Evolutionary conservation across 1,140 invertebrate genomes (phyloP).

Genomic region (Ostrea denselamellosa): DNA sequence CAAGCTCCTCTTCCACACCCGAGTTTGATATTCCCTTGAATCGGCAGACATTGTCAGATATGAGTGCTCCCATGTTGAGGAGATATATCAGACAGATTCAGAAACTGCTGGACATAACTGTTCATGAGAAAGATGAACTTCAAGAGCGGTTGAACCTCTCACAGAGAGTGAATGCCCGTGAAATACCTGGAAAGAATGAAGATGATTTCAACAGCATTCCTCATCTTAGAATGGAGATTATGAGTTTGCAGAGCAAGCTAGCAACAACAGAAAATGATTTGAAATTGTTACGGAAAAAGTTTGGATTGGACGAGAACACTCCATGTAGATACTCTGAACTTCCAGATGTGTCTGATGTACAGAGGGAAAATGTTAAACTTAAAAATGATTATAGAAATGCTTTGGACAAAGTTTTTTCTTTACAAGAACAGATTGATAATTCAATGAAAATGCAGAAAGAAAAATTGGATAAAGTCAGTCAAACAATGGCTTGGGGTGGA

Average conservation of each 20-base stretch:
- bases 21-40: slow-evolving; percentile 51
- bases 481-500: slow-evolving; percentile 13
- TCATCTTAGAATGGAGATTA: slow-evolving; percentile 50
- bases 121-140: slow-evolving; percentile 60
- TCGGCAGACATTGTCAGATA: slow-evolving; percentile 53
- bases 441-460: slow-evolving; percentile 43
- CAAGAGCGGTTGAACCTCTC: slow-evolving; percentile 44
- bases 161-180: slow-evolving; percentile 8
- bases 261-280: slow-evolving; percentile 53
- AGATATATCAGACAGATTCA: slow-evolving; percentile 61
- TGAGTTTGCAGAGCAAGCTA: slow-evolving; percentile 49
- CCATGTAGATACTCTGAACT: slow-evolving; percentile 29
- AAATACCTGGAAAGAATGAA: slow-evolving; percentile 55
- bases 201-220: slow-evolving; percentile 48
- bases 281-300: slow-evolving; percentile 48
- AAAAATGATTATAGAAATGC: slow-evolving; percentile 56
- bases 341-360: slow-evolving; percentile 50
- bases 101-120: slow-evolving; percentile 56
- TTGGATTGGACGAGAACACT: slow-evolving; percentile 49
- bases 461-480: slow-evolving; percentile 26
- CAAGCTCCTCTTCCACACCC: slow-evolving; percentile 42
- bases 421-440: slow-evolving; percentile 61
- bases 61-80: slow-evolving; percentile 55
- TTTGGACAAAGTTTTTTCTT: slow-evolving; percentile 52
- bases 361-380: slow-evolving; percentile 58